Evolutionary conservation across 2,888 invertebrate genomes (phyloP).

Genomic region (Volucella bombylans): DNA sequence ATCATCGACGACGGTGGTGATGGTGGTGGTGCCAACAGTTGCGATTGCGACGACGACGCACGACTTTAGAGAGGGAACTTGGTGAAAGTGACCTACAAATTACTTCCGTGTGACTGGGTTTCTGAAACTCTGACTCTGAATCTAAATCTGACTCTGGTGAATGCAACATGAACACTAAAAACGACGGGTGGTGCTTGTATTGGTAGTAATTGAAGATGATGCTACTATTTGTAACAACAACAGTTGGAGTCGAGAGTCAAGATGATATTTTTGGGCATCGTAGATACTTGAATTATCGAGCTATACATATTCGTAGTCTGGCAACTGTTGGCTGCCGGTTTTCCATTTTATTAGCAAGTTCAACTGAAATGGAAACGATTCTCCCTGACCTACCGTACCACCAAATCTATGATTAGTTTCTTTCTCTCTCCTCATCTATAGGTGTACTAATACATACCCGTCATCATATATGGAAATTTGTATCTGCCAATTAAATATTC

Average conservation of each 20-base stretch:
- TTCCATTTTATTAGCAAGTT: constrained; percentile 61
- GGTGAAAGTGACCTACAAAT: constrained; percentile 82
- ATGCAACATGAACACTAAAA: constrained; percentile 59
- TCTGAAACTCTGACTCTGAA: constrained; percentile 52
- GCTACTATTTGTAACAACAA: constrained; percentile 27
- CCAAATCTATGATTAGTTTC: constrained; percentile 24
- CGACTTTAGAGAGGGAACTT: constrained; percentile 71
- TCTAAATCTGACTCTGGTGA: constrained; percentile 40
- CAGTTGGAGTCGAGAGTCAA: constrained; percentile 20
- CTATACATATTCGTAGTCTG: constrained; percentile 32
- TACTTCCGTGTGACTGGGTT: constrained; percentile 78
- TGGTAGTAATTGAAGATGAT: constrained; percentile 54
- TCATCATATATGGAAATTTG: constrained; percentile 16
- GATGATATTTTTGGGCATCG: constrained; percentile 55
- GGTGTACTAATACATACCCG: too few relatives aligned
- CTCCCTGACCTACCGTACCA: constrained; percentile 69
- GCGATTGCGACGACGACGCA: constrained; percentile 35
- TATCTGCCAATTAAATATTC: constrained; percentile 61
- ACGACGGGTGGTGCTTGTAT: constrained; percentile 41
- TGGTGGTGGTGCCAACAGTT: neutral
- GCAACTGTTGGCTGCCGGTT: constrained; percentile 5
- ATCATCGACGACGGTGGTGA: constrained; percentile 28
- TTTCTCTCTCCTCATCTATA: constrained; percentile 39
- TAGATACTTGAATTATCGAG: neutral
- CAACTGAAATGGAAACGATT: constrained; percentile 71